These are phyloP conservation scores for Plumapathes pennacea DNA, from an alignment of 92 coral and sea anemone species.

Conservation along the genomic window DNA sequence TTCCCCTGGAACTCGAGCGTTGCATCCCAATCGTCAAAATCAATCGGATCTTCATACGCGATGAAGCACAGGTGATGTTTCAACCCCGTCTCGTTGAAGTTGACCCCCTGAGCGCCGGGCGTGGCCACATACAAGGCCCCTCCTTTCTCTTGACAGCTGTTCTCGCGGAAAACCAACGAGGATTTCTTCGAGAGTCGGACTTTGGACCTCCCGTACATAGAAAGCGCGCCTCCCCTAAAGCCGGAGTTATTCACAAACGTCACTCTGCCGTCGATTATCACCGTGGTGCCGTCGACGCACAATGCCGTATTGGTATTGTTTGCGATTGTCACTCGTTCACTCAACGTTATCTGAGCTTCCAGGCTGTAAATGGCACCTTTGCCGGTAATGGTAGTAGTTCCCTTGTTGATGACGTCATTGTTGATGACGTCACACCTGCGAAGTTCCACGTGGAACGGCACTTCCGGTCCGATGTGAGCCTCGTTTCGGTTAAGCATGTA, in stretches of 20 bases:
- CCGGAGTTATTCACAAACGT: slow-evolving; percentile 51
- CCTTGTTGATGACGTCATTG: slow-evolving; percentile 19
- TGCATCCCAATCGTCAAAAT: slow-evolving; percentile 52
- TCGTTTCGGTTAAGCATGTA: slow-evolving; percentile 41
- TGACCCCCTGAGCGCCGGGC: slow-evolving; percentile 55
- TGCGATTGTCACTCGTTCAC: slow-evolving; percentile 23
- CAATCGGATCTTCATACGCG: slow-evolving; percentile 32
- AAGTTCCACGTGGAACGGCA: slow-evolving; percentile 43
- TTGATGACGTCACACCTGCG: slow-evolving; percentile 9
- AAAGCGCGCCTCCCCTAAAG: slow-evolving; percentile 58
- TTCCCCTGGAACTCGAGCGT: slow-evolving; percentile 51
- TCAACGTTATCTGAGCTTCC: slow-evolving; percentile 33
- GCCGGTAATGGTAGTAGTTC: slow-evolving; percentile 34
- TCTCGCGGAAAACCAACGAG: slow-evolving; percentile 28
- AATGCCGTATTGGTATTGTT: slow-evolving; percentile 57
- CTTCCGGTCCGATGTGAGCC: slow-evolving; percentile 38
- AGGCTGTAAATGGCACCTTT: slow-evolving; percentile 63
- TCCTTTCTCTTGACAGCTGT: slow-evolving; percentile 36
- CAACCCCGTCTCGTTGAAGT: slow-evolving; percentile 30
- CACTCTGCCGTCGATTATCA: slow-evolving; percentile 42
- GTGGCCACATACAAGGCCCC: slow-evolving; percentile 55
- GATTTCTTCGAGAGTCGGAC: slow-evolving; percentile 48
- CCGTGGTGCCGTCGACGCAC: slow-evolving; percentile 48
- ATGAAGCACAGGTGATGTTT: slow-evolving; percentile 44
- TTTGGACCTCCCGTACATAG: slow-evolving; percentile 62